phyloP scores from a whole-genome alignment of 2,888 invertebrate species.

The Meteorus cinctellus region DNA sequence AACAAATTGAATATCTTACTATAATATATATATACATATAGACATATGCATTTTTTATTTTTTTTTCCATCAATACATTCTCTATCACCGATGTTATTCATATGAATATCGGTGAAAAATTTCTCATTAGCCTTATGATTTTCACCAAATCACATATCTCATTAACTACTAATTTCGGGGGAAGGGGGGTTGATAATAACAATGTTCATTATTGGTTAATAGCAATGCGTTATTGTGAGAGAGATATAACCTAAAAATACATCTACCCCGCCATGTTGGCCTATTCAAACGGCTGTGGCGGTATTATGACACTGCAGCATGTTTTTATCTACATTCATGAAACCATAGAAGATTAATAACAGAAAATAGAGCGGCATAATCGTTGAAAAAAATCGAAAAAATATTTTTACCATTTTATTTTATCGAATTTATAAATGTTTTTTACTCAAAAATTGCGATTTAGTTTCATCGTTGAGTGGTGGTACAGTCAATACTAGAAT shows the following conservation, averaged over 20 bases:
- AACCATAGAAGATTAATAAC: slow-evolving; percentile 20
- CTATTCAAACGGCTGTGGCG: slow-evolving; percentile 49
- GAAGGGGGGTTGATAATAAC: neutral
- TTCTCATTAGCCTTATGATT: neutral
- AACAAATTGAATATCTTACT: neutral
- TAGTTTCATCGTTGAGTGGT: slow-evolving; percentile 24
- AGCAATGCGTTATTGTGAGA: neutral
- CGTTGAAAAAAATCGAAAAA: slow-evolving; percentile 27
- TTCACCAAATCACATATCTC: neutral
- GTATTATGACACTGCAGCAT: slow-evolving; percentile 20
- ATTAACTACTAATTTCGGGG: neutral
- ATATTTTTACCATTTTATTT: slow-evolving; percentile 11
- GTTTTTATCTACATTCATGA: slow-evolving; percentile 20
- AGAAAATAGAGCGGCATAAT: slow-evolving; percentile 4
- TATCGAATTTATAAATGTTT: slow-evolving; percentile 37
- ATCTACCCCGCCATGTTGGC: slow-evolving; percentile 42
- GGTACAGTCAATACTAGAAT: slow-evolving; percentile 41
- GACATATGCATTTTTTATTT: neutral
- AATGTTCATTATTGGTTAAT: neutral
- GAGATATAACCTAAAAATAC: slow-evolving; percentile 18
- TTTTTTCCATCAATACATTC: neutral
- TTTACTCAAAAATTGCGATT: slow-evolving; percentile 22
- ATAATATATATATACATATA: neutral
- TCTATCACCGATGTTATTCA: neutral
- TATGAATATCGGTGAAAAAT: neutral